phyloP scores from a whole-genome alignment of 2,888 invertebrate genomes.

The Lordiphosa fenestrarum region DNA sequence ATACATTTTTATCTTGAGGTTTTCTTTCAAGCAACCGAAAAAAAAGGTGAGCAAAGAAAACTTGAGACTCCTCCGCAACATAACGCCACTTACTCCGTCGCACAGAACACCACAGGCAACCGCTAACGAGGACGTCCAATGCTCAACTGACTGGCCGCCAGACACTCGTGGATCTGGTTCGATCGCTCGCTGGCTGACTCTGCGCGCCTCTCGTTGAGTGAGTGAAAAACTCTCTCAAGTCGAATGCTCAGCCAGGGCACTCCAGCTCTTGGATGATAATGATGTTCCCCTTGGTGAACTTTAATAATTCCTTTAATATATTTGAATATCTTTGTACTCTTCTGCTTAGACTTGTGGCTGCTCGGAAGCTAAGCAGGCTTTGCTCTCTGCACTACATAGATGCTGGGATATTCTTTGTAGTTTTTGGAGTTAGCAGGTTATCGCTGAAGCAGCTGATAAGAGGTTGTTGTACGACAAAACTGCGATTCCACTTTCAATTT shows the following conservation, averaged over 20 bases:
- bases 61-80: constrained; percentile 50
- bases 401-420: constrained; percentile 40
- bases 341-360: background rate
- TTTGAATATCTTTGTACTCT: constrained; percentile 13
- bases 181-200: constrained; percentile 4
- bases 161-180: constrained; percentile 8
- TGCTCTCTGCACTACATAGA: constrained; percentile 27
- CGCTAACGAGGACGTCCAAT: constrained; percentile 78
- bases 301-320: constrained; percentile 20
- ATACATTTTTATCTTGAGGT: constrained; percentile 57
- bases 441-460: constrained; percentile 69
- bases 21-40: constrained; percentile 37
- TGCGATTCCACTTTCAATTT: constrained; percentile 56
- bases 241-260: background rate
- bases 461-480: constrained; percentile 60
- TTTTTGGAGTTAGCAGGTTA: constrained; percentile 65
- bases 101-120: constrained; percentile 66
- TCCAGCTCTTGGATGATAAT: constrained; percentile 1
- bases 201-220: background rate
- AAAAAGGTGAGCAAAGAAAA: constrained; percentile 54
- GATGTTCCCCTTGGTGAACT: too few species aligned
- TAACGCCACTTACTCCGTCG: constrained; percentile 37
- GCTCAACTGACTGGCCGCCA: constrained; percentile 71
- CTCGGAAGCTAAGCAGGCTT: constrained; percentile 45
- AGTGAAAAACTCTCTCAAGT: constrained; percentile 5